Evolutionary conservation across 2,113 vertebrate species (phyloP).

Genomic region (Protomyctophum bolini): DNA sequence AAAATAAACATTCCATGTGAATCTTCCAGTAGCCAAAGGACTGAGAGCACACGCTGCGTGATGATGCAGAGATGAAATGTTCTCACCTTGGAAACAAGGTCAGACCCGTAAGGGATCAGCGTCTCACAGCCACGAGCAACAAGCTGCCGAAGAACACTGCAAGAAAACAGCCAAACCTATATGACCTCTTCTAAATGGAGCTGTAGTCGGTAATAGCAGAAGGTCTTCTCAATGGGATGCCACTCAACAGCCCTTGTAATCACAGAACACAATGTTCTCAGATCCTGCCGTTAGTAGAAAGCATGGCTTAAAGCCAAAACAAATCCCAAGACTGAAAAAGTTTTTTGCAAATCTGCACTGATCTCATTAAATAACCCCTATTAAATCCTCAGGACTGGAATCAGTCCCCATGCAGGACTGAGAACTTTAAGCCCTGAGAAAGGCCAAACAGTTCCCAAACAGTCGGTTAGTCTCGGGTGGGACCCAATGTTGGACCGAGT

Average conservation of each 20-base stretch:
- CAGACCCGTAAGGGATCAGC: conserved; percentile 12
- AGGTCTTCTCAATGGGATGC: conserved; percentile 21
- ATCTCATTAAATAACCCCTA: no score
- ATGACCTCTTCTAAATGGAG: no score
- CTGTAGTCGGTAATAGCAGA: conserved; percentile 15
- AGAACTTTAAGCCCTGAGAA: no score
- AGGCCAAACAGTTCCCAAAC: no score
- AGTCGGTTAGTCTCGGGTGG: no score
- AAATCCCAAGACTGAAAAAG: no score
- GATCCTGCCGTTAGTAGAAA: conserved; percentile 27
- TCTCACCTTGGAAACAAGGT: conserved; percentile 39
- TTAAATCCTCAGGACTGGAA: no score
- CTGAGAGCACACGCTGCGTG: conserved; percentile 21
- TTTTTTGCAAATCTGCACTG: no score
- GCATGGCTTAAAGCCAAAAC: no score
- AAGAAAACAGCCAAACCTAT: background rate
- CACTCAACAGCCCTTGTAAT: conserved; percentile 43
- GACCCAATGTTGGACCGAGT: no score
- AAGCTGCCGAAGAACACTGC: background rate
- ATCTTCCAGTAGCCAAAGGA: conserved; percentile 28
- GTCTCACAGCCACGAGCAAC: conserved; percentile 8
- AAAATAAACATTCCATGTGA: conserved; percentile 12
- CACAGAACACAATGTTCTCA: conserved; percentile 45
- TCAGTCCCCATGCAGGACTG: no score
- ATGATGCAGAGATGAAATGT: conserved; percentile 39